Base-by-base conservation (phyloP, 1,140 invertebrate species). In the Radopholus similis region DNA sequence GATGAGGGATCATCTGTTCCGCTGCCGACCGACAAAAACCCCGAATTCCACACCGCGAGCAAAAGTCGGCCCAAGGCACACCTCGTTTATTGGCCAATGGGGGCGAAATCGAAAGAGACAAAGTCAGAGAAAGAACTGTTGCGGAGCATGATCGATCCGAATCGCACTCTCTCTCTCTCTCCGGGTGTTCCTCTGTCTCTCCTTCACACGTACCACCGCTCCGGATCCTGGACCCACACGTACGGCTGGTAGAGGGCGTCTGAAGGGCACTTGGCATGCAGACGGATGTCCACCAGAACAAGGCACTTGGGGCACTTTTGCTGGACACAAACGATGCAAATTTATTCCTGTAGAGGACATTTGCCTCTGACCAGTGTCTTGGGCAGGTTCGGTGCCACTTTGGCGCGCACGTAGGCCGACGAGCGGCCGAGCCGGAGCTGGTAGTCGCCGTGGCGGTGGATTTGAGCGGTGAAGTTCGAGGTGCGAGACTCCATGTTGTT, bases 401-500 rank as follows among this genome's bases (percentile, higher is more conserved):
- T 68, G 4, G 64, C 64, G n/a, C 38, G 18, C n/a, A 62, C 57
- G 35, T 68, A 68, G 21, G 66, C 60, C 21, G 66, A 51, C 6
- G 66, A 65, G 21, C 66, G 66, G 37, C 32, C 64, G 4, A 62
- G 32, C 13, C 74, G 44, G 6, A 73, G 42, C 18, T 54, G 35
- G 55, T 77, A 77, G 15, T 74, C 69, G 4, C 75, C 72, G 35
- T 74, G 68, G 11, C 72, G 70, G 23, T 42, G 40, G 38, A 74
- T 77, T 32, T 75, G 37, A 6, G 72, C 35, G 9, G 75, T 64
- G 13, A 74, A 35, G 55, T 74, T 74, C 11, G 72, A 74, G 13
- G 72, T 78, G 38, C 53, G 49, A 23, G 73, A 74, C 37, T 74
- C 72, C 72, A 74, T 74, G 47, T 58, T n/a, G 23, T 11, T n/a